Evolutionary conservation across 2,113 vertebrate genomes (phyloP), one percentile per base, ranked within the genome.

Genomic region (Apteryx owenii): DNA sequence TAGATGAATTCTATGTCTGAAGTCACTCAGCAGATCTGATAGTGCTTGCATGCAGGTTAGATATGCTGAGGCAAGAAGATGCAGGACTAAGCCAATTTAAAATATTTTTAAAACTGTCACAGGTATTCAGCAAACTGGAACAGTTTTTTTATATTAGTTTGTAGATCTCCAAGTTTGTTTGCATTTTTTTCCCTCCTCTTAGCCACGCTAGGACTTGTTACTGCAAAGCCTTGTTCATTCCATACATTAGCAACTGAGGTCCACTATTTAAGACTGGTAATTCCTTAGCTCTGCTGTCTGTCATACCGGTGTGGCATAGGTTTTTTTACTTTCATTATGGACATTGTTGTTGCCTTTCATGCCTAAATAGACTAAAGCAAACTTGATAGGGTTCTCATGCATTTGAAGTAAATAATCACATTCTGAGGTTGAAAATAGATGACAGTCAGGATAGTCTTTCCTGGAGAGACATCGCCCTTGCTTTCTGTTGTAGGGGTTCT

Each of bases 281-380:
- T 50, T 72, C 73, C 31, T 56, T 14, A 46, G 26, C 62, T 50
- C 25, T 79, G 62, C 61, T 6, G 5, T 42, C 40, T 66, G 36
- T 28, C 0, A 0, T 2, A 0, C 38, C 44, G 28, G 7, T 36
- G 46, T n/a, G 29, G 6, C 1, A 1, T 1, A 16, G 68, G n/a
- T 1, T n/a, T 75, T 75, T 91, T 93, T 23, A 56, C 33, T 65
- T 40, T 42, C n/a, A 4, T 22, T 75, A 50, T 26, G 78, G 69
- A 16, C 54, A 7, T 42, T 10, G 10, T 62, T 78, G 65, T 23
- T 87, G 36, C 26, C 16, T 81, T 92, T 90, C 61, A 31, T 75
- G 62, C 51, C 65, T 64, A 84, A 88, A 50, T 60, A 78, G 92
- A 70, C 56, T 28, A 54, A 86, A 81, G 75, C 53, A 53, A 60